Percentiles rank a stretch among this genome's conserved stretches.
Evolutionary conservation across 2,113 vertebrate genomes (phyloP).

Genomic region (Macaca mulatta): DNA sequence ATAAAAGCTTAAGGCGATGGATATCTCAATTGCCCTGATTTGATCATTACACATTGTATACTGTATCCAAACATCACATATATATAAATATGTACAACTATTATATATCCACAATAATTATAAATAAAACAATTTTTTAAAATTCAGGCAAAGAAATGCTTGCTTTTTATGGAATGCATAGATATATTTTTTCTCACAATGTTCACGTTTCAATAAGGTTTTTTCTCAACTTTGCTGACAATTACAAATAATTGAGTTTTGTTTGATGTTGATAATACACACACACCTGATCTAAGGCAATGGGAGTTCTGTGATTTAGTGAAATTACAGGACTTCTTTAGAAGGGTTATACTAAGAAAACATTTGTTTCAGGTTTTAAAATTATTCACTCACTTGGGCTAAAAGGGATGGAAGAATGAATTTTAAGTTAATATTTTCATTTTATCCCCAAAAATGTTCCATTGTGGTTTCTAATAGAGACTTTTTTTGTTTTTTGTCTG

Average conservation of each 20-base stretch:
- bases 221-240: background rate
- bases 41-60: background rate
- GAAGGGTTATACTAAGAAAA: background rate
- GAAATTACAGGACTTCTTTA: background rate
- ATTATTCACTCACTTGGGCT: background rate
- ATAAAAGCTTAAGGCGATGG: background rate
- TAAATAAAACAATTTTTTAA: background rate
- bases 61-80: background rate
- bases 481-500: background rate
- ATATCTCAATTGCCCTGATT: background rate
- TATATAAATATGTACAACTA: background rate
- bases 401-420: background rate
- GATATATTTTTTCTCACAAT: background rate
- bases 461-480: background rate
- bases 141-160: background rate
- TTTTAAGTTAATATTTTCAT: constrained; percentile 42
- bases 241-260: background rate
- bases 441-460: background rate
- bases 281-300: background rate
- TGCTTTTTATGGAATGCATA: background rate
- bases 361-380: background rate
- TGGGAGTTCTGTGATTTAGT: background rate
- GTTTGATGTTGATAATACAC: background rate
- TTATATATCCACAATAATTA: background rate
- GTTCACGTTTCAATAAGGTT: background rate